Evolutionary conservation across 1,140 invertebrate species (phyloP).

Genomic region (Drosophila obscura): DNA sequence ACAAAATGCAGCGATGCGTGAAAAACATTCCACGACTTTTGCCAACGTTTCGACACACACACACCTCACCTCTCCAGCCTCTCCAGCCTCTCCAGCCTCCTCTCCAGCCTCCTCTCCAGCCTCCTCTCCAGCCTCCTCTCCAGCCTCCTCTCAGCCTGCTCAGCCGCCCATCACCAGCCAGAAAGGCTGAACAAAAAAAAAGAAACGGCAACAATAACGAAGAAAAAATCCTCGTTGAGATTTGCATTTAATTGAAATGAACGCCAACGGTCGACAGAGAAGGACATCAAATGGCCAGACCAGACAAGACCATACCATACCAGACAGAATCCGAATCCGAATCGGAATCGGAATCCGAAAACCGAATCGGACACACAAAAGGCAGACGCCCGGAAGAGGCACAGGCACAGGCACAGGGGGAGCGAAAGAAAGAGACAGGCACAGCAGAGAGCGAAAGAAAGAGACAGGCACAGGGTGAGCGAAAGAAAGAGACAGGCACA

Average conservation of each 20-base stretch:
- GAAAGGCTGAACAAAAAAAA: slow-evolving; percentile 25
- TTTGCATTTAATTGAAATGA: slow-evolving; percentile 83
- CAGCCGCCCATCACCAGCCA: slow-evolving; percentile 17
- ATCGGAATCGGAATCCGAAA: slow-evolving; percentile 36
- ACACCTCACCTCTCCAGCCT: slow-evolving; percentile 9
- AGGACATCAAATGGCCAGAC: slow-evolving; percentile 50
- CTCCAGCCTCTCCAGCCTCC: slow-evolving; percentile 4
- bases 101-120: slow-evolving; percentile 7
- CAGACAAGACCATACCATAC: slow-evolving; percentile 19
- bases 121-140: slow-evolving; percentile 7
- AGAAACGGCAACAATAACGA: background rate
- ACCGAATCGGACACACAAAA: slow-evolving; percentile 46
- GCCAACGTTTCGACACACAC: slow-evolving; percentile 28
- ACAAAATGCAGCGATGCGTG: slow-evolving; percentile 77
- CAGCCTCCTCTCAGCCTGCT: slow-evolving; percentile 1
- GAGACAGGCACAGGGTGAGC: too few relatives aligned
- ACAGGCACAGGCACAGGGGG: slow-evolving; percentile 2
- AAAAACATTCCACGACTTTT: slow-evolving; percentile 76
- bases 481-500: slow-evolving; percentile 6
- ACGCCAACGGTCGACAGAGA: slow-evolving; percentile 38
- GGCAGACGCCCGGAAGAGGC: slow-evolving; percentile 2
- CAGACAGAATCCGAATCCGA: slow-evolving; percentile 39
- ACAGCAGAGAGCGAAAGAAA: too few relatives aligned
- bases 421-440: too few relatives aligned
- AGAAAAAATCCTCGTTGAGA: slow-evolving; percentile 56